phyloP scores from a whole-genome alignment of 1,140 invertebrate species.

The Pristionchus pacificus region DNA sequence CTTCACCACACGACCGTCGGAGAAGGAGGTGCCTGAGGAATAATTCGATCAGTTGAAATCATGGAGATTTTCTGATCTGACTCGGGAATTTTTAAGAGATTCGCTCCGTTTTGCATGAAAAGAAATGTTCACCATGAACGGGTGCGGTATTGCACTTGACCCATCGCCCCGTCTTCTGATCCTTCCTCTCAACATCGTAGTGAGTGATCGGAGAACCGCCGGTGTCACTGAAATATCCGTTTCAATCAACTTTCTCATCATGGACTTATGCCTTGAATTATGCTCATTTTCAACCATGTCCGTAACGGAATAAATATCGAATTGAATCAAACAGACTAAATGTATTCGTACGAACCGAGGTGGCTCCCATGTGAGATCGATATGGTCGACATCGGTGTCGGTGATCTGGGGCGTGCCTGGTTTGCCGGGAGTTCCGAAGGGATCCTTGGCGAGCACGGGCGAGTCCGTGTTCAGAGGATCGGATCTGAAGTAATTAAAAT shows the following conservation, averaged over 20 bases:
- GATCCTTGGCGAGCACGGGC: constrained; percentile 83
- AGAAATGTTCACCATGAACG: background rate
- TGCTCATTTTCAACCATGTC: too few relatives aligned
- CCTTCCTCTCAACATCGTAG: constrained; percentile 68
- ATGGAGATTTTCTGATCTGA: too few relatives aligned
- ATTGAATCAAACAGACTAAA: too few relatives aligned
- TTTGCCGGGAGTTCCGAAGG: constrained; percentile 83
- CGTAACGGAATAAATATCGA: too few relatives aligned
- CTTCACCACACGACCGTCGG: constrained; percentile 83
- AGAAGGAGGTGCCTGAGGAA: constrained; percentile 67
- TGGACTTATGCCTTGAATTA: too few relatives aligned
- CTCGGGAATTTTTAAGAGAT: too few relatives aligned
- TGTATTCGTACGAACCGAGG: constrained; percentile 34
- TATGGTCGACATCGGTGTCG: constrained; percentile 86
- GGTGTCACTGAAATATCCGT: constrained; percentile 39
- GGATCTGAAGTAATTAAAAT: constrained; percentile 67
- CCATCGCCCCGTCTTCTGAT: constrained; percentile 88
- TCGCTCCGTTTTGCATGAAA: too few relatives aligned
- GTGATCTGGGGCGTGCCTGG: constrained; percentile 81
- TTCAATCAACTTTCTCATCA: too few relatives aligned
- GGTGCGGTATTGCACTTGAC: constrained; percentile 67
- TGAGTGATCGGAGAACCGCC: constrained; percentile 56
- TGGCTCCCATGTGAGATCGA: constrained; percentile 70
- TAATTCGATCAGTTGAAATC: background rate
- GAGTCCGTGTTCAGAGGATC: constrained; percentile 80